A percentile compares a stretch with the other conserved stretches of the same genome.
These are phyloP conservation scores for Phasianus colchicus DNA, from an alignment of 2,113 vertebrate genomes.

Conservation along the genomic window DNA sequence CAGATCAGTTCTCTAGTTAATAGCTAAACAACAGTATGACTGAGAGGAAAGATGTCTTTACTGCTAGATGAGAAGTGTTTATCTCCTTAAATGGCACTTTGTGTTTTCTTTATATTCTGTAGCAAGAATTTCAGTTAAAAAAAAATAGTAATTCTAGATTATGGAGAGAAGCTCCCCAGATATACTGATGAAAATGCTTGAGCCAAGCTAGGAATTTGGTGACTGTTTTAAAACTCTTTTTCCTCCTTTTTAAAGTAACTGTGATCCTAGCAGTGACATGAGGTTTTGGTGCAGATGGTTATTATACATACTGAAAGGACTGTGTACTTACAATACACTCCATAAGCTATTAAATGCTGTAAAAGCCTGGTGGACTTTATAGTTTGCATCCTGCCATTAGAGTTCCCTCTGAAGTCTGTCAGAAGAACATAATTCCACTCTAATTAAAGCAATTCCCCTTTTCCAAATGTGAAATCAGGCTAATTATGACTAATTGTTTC, in stretches of 20 bases:
- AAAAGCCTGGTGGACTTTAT: slow-evolving; percentile 64
- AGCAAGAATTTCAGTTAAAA: background rate
- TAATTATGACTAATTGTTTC: slow-evolving; percentile 69
- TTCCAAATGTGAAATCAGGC: slow-evolving; percentile 39
- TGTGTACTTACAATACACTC: slow-evolving; percentile 52
- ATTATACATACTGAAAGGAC: slow-evolving; percentile 18
- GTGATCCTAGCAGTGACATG: background rate
- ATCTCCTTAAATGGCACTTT: background rate
- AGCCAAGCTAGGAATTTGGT: slow-evolving; percentile 29
- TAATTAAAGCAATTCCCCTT: slow-evolving; percentile 52
- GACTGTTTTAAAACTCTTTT: background rate
- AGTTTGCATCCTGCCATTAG: slow-evolving; percentile 73
- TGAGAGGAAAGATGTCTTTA: background rate
- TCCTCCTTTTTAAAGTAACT: background rate
- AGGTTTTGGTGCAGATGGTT: slow-evolving; percentile 59
- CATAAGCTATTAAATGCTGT: slow-evolving; percentile 50
- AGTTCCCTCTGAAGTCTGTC: slow-evolving; percentile 65
- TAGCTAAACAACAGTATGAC: background rate
- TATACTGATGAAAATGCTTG: background rate
- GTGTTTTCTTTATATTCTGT: background rate
- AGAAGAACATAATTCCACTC: slow-evolving; percentile 41
- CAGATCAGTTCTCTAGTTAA: background rate
- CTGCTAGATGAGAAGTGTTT: background rate
- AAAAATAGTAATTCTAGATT: background rate
- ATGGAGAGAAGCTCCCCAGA: background rate